Evolutionary conservation across 2,113 vertebrate genomes (phyloP).

Genomic region (Oreotrochilus melanogaster): DNA sequence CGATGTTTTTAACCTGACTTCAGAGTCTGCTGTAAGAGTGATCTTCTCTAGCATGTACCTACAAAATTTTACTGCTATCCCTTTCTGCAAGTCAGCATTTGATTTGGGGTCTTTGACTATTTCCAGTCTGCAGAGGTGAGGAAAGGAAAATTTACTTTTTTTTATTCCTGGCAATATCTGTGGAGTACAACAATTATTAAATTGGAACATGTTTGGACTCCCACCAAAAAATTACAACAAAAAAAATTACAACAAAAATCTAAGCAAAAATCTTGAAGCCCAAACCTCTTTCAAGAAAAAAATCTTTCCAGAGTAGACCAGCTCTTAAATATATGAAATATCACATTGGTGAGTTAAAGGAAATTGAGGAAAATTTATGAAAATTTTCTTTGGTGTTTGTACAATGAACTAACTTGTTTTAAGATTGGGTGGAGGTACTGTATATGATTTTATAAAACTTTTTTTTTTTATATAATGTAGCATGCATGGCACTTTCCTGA

Average conservation of each 20-base stretch:
- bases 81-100: not conserved
- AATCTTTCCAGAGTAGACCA: constrained; percentile 66
- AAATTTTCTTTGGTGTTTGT: not conserved
- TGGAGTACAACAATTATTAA: not conserved
- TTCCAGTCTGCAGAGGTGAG: not conserved
- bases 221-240: too few relatives aligned
- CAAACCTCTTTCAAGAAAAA: not conserved
- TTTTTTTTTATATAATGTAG: not conserved
- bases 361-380: not conserved
- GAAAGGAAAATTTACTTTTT: not conserved
- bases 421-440: not conserved
- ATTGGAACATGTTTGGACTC: not conserved
- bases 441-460: not conserved
- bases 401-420: not conserved
- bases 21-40: not conserved
- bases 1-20: not conserved
- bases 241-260: not conserved
- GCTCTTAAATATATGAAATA: not conserved
- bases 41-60: not conserved
- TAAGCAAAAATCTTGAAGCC: not conserved
- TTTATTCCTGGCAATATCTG: not conserved
- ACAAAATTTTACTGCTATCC: not conserved
- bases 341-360: not conserved
- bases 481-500: not conserved
- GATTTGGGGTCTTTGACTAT: not conserved